phyloP scores from a whole-genome alignment of 2,113 vertebrate species.

The Pontoporia blainvillei region DNA sequence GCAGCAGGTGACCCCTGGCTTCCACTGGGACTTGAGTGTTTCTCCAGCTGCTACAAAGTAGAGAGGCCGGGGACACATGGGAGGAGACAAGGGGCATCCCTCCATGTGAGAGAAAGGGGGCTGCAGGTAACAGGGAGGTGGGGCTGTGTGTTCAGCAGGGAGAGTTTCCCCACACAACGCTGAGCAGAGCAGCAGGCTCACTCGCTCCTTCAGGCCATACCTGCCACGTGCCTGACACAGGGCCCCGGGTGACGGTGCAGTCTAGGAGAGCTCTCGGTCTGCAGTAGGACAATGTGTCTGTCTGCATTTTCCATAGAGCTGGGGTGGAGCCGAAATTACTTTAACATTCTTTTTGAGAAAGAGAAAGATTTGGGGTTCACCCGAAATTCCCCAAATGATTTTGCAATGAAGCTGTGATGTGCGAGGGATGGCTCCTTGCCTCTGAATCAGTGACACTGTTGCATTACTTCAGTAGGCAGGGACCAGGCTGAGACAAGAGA shows the following conservation, averaged over 20 bases:
- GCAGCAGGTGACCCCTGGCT: not conserved
- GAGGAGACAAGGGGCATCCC: not conserved
- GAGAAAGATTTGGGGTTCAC: not conserved
- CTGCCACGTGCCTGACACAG: not conserved
- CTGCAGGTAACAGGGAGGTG: not conserved
- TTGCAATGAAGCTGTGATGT: not conserved
- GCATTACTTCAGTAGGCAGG: accelerated
- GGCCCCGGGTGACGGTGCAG: not conserved
- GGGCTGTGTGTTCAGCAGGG: not conserved
- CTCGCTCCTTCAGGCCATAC: not conserved
- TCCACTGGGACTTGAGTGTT: not conserved
- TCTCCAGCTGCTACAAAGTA: not conserved
- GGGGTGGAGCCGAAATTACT: not conserved
- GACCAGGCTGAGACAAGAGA: not conserved
- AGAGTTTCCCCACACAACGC: not conserved
- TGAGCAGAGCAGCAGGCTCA: not conserved
- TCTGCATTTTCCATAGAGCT: not conserved
- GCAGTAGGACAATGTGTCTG: not conserved
- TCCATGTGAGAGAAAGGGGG: accelerated
- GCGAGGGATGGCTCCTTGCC: not conserved
- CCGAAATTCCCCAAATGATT: not conserved
- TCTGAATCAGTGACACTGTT: not conserved
- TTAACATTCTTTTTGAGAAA: not conserved
- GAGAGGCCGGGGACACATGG: too few species aligned
- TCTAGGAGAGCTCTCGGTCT: not conserved